Base-by-base conservation (phyloP, 2,888 invertebrate species). In the Lagria hirta region DNA sequence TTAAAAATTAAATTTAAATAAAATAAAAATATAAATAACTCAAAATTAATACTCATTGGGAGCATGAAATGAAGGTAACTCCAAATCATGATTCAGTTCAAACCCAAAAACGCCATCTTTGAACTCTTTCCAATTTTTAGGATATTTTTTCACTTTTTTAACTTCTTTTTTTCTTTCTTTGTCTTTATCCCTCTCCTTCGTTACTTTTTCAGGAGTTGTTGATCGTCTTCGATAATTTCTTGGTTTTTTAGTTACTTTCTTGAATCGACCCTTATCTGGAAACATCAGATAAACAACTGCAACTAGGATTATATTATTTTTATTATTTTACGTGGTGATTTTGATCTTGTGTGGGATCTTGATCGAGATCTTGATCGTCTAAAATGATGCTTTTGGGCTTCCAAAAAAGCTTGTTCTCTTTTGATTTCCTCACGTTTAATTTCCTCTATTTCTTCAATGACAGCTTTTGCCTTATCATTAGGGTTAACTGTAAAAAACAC, bases 401-500 rank as follows among this genome's bases (percentile, higher is more conserved):
- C 48, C 26, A 43, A 20, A 38, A 49, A 52, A 20, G 34, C 43
- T 26, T 35, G 26, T 17, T 57, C 54, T n/a, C n/a, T n/a, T n/a
- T n/a, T n/a, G n/a, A n/a, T n/a, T n/a, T n/a, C n/a, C 5, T 51
- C 40, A 15, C 56, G 55, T 51, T 70, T 70, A 20, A 69, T 58
- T 38, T 64, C 61, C 51, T 70, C 70, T 26, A 70, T 66, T 56
- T 70, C 69, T 36, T 66, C 58, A 44, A 70, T 66, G 8, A 67
- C 64, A 29, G 67, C 59, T 50, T 66, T 70, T 3, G 66, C 66
- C 43, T 61, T 64, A 40, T 64, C 64, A 32, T 54, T 54, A 3
- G 62, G 62, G 50, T 48, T 65, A n/a, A n/a, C n/a, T n/a, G n/a
- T 64, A 47, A 23, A 54, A 47, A 20, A 20, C 18, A n/a, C n/a